Percentiles rank a stretch among this genome's conserved stretches.
Evolutionary conservation across 2,113 vertebrate genomes (phyloP).

Genomic region (Puma concolor): DNA sequence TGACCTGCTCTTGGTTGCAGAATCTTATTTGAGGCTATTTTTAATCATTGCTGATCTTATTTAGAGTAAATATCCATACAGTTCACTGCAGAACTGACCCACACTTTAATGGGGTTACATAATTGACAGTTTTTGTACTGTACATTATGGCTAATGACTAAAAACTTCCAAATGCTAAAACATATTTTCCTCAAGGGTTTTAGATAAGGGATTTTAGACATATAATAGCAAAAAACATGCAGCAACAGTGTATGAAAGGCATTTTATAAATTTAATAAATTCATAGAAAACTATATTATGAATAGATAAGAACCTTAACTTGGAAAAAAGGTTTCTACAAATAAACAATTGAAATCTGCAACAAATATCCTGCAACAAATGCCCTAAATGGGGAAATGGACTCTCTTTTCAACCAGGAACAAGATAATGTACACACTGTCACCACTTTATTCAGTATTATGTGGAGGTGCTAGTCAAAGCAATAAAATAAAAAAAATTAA

Average conservation of each 20-base stretch:
- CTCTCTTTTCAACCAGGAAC: constrained; percentile 1
- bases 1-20: neutral
- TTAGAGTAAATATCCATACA: neutral
- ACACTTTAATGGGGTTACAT: neutral
- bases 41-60: neutral
- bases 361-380: neutral
- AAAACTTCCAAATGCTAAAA: neutral
- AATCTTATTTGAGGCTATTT: neutral
- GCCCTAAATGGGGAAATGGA: neutral
- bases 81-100: neutral
- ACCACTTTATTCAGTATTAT: neutral
- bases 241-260: neutral
- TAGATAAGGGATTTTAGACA: neutral
- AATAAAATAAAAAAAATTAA: neutral
- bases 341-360: neutral
- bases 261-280: constrained; percentile 15
- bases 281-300: neutral
- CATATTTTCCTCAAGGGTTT: neutral
- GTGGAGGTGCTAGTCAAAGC: neutral
- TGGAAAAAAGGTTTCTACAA: neutral
- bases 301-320: constrained; percentile 17
- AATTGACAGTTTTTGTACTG: neutral
- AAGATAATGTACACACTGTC: neutral
- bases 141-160: neutral
- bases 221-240: neutral